Evolutionary conservation across 2,113 vertebrate genomes (phyloP), one percentile per base, ranked within the genome.

Genomic region (Collichthys lucidus): DNA sequence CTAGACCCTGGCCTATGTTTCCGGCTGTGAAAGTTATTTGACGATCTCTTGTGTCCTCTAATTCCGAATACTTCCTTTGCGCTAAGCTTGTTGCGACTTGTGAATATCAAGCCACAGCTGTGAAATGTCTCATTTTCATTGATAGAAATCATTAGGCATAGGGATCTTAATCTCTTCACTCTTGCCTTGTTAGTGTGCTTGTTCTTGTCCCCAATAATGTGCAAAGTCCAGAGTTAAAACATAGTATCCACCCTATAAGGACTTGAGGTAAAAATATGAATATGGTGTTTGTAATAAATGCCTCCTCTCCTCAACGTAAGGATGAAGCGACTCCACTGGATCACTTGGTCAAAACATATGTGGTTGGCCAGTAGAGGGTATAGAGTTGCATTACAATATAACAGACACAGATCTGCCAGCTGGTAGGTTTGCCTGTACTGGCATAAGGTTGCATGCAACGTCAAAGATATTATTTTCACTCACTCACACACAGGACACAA

Each of bases 391-490:
- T 77, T 53, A 70, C 47, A 70, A 52, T 44, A 71, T n/a, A 50
- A 63, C 7, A 44, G 17, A 61, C 59, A 64, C 14, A 73, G 71
- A 64, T 57, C 55, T 44, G 76, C 31, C 70, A 65, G 71, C 59
- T 50, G 63, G 12, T 26, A 74, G 59, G 26, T 55, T n/a, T 55
- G 49, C 66, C 44, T 72, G 64, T 35, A 46, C 56, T 64, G 64
- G 44, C 17, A 24, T 22, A 72, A 57, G 42, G 57, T 71, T 62
- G 63, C 87, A 81, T 90, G 87, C 87, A 89, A 86, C 70, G 82
- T 84, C 56, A 73, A 83, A 78, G 55, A 75, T 59, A 60, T 11
- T 4, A 5, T 73, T 67, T 72, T 24, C 65, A 84, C 44, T 29
- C 29, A 7, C 31, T 7, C 31, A 35, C 31, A 35, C 31, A 79